Conservation (phyloP, 2,113 vertebrate genomes). For the Ceyx melanurus region DNA sequence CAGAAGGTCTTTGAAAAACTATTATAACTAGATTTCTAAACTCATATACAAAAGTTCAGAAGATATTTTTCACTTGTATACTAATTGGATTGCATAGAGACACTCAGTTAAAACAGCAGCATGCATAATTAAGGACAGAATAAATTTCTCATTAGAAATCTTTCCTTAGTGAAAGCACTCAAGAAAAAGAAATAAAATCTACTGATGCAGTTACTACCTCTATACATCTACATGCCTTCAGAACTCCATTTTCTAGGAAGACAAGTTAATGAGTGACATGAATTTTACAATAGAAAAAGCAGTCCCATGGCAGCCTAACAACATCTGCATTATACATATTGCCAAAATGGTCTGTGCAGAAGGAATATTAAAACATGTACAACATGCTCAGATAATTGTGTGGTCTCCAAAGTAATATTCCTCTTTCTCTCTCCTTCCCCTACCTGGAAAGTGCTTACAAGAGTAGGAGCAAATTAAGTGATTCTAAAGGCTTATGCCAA, state of each 20-base stretch:
- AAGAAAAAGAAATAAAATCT: conserved; percentile 39
- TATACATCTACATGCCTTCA: background rate
- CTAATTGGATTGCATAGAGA: background rate
- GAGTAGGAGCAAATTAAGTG: background rate
- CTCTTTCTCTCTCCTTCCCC: background rate
- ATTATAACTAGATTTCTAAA: background rate
- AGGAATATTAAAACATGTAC: background rate
- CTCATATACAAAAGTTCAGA: background rate
- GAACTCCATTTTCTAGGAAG: conserved; percentile 4
- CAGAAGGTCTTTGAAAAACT: background rate
- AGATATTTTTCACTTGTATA: background rate
- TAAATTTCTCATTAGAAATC: conserved; percentile 24
- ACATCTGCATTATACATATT: background rate
- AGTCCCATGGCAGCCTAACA: background rate
- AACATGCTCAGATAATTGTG: background rate
- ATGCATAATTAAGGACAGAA: background rate
- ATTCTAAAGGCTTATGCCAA: background rate
- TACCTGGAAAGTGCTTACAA: background rate
- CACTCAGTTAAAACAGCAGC: background rate
- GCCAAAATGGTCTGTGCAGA: background rate
- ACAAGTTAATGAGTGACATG: background rate
- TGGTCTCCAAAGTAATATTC: background rate
- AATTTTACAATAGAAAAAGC: background rate
- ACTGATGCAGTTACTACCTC: background rate
- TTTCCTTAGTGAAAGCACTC: background rate